Percentiles rank a stretch among this genome's conserved stretches.
phyloP scores from a whole-genome alignment of 2,113 vertebrate species.

The Rhinopomastus cyanomelas region DNA sequence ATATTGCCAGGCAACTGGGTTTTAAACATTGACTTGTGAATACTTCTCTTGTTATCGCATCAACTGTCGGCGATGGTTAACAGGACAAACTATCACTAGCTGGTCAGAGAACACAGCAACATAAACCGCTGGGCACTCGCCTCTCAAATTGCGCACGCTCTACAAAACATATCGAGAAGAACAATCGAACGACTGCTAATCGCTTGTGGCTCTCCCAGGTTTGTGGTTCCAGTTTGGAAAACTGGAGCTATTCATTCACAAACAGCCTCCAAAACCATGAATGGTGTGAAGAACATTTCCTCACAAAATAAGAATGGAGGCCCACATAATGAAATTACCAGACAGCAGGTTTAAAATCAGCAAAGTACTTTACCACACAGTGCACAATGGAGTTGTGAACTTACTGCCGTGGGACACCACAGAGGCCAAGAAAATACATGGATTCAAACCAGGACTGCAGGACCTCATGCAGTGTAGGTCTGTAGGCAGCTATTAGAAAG shows the following conservation, averaged over 20 bases:
- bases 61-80: background rate
- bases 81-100: background rate
- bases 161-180: background rate
- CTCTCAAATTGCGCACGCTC: background rate
- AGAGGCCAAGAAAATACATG: background rate
- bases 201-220: background rate
- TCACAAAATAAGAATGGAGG: background rate
- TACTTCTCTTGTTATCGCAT: background rate
- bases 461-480: background rate
- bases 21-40: background rate
- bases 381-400: background rate
- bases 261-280: conserved; percentile 6
- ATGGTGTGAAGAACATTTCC: background rate
- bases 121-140: background rate
- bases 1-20: background rate
- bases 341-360: conserved; percentile 8
- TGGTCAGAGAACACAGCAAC: background rate
- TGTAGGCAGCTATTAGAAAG: background rate
- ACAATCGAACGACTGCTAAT: background rate
- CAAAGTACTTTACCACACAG: background rate
- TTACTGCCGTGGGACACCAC: background rate
- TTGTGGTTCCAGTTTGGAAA: background rate
- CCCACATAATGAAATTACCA: background rate
- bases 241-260: background rate
- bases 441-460: background rate